Evolutionary conservation across 2,888 invertebrate genomes (phyloP), one percentile per base, ranked within the genome.

Genomic region (Amphipoea lucens): DNA sequence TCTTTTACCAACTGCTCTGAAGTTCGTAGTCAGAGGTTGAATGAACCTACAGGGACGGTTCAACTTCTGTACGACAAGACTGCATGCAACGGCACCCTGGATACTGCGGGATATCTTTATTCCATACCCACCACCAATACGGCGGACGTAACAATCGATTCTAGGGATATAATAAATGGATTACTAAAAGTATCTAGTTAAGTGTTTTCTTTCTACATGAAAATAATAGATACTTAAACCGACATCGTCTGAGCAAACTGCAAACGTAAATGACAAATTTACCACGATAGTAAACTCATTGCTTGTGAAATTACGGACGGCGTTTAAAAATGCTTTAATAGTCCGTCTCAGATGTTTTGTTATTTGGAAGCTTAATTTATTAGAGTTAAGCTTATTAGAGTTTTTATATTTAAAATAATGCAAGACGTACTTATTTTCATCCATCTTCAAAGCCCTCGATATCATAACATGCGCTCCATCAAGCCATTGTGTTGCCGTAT

Each of bases 41-140:
- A 97, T 96, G 76, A 98, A 95, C 76, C 98, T 96, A 0, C 98
- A 98, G 0, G 98, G 98, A 66, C 94, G 93, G 90, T 97, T 97
- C 5, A 98, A 93, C 84, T 97, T 97, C 79, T 96, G 91, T 1
- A 97, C 97, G 0, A 97, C 98, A 11, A 98, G 91, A 29, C 98
- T 97, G 86, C 98, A 97, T 0, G 98, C 98, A 29, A 97, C 96
- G 0, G 98, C 97, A 1, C 97, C 91, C 68, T 97, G 96, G 4
- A 95, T 91, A 17, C 97, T 94, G 45, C 98, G 96, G 0, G 97
- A 97, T 85, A 98, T 97, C 94, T 99, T 99, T 0, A 97, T 96
- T 0, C 99, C 99, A 90, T 98, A 99, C 0, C 88, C 92, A 29
- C 95, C 95, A 6, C 95, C 95, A 2, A 94, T 63, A 9, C 94